Conservation (phyloP, 1,140 invertebrate genomes). For the Drosophila arizonae region DNA sequence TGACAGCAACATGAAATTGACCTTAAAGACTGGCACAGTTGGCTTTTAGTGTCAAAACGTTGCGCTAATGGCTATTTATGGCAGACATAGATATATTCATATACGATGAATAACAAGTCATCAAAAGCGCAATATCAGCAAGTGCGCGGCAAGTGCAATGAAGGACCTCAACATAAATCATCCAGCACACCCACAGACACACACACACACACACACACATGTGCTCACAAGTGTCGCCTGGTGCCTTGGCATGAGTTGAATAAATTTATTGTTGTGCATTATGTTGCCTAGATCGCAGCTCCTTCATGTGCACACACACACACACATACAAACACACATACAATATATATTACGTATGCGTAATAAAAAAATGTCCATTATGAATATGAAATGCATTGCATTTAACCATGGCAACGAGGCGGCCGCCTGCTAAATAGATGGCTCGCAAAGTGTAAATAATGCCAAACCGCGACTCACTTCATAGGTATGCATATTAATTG, state of each 20-base stretch:
- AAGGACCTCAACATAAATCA: constrained; percentile 69
- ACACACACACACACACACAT: constrained; percentile 20
- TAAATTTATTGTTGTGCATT: constrained; percentile 81
- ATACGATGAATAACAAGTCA: constrained; percentile 18
- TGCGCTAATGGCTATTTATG: constrained; percentile 39
- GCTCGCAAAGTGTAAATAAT: constrained; percentile 50
- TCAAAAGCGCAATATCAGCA: constrained; percentile 73
- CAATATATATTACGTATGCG: constrained; percentile 6
- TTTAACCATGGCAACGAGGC: constrained; percentile 52
- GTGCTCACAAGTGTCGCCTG: constrained; percentile 47
- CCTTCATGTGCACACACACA: constrained; percentile 15
- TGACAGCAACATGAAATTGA: constrained; percentile 13
- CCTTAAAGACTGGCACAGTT: constrained; percentile 15
- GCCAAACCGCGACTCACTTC: constrained; percentile 34
- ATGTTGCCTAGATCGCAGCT: constrained; percentile 62
- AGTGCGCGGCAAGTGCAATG: constrained; percentile 65
- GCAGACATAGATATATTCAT: constrained; percentile 8
- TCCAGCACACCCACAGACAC: constrained; percentile 31
- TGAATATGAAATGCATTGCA: constrained; percentile 74
- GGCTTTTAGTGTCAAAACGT: constrained; percentile 56
- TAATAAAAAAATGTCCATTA: constrained; percentile 68
- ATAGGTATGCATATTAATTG: constrained; percentile 78
- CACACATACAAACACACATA: not conserved
- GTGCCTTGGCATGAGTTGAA: constrained; percentile 70
- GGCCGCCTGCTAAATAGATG: constrained; percentile 31